Evolutionary conservation across 1,140 invertebrate genomes (phyloP), one percentile per base, ranked within the genome.

Genomic region (Papilio xuthus): DNA sequence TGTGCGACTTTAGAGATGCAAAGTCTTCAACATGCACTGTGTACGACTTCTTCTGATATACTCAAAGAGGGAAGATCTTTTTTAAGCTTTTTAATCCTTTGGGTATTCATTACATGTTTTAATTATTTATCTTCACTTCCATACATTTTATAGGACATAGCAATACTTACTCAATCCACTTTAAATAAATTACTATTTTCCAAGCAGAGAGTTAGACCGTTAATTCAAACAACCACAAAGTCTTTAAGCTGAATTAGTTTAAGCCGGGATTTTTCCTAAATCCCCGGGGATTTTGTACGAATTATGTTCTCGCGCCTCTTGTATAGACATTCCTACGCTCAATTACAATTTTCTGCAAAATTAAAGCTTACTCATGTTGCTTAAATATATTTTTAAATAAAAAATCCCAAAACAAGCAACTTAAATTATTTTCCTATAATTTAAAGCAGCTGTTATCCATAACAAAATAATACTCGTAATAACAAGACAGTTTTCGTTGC

Each of bases 231-330:
- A 47, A 73, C 71, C 71, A 42, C 71, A 73, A 73, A 73, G 71
- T 73, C 37, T 73, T 73, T 73, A 73, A 73, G 71, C 71, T 44
- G 71, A 73, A 44, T 73, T 73, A 73, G 41, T 47, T 47, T 73
- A 73, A 73, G 71, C 37, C 37, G 41, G 71, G 71, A 73, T 73
- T 73, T 73, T 73, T 73, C 41, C 71, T 44, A 44, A 47, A 47
- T 47, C 71, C 71, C 9, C 42, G 12, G 71, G 42, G 71, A 73
- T 73, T 73, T 73, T 20, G n/a, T 73, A 42, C 42, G 41, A 73
- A 73, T 44, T 73, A 73, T 73, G 71, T 47, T 47, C 71, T 28
- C n/a, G 13, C 71, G 71, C 13, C 37, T 47, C 71, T 73, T 44
- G n/a, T 47, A 47, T 47, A 73, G 42, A 73, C 71, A 26, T 20